A percentile compares a stretch with the other conserved stretches of the same genome.
These are phyloP conservation scores for Agapornis canus DNA, from an alignment of 2,797 vertebrate species.

Conservation along the genomic window DNA sequence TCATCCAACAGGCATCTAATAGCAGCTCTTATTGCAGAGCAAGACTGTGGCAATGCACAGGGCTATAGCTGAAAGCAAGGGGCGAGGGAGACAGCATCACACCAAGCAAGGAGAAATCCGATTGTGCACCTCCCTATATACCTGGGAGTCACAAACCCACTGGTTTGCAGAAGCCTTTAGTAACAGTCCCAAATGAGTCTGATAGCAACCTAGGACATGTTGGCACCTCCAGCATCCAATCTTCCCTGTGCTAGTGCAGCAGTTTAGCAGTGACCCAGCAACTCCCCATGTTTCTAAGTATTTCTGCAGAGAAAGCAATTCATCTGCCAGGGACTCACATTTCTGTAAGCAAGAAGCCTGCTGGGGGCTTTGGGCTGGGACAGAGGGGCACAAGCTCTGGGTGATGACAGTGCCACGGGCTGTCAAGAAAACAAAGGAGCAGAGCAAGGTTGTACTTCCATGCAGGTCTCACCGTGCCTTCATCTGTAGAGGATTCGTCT, in stretches of 20 bases:
- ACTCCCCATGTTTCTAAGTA: rapidly evolving
- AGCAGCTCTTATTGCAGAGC: neutral
- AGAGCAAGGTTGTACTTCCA: neutral
- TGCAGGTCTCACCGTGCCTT: neutral
- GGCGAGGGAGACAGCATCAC: neutral
- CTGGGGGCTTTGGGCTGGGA: neutral
- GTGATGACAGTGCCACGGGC: neutral
- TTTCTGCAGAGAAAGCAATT: neutral
- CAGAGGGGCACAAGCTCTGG: neutral
- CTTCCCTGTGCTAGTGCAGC: rapidly evolving
- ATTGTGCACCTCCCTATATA: neutral
- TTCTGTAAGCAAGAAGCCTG: neutral
- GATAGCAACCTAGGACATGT: neutral
- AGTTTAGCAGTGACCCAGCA: neutral
- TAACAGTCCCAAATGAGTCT: rapidly evolving
- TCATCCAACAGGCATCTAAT: neutral
- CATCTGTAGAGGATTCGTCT: neutral
- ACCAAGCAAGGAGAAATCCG: rapidly evolving
- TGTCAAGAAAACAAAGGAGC: neutral
- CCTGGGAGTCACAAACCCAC: neutral
- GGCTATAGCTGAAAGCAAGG: neutral
- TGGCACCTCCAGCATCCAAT: neutral
- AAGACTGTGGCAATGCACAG: neutral
- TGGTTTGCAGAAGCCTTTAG: neutral
- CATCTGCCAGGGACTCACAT: neutral